Base-by-base conservation (phyloP, 2,797 vertebrate species). In the Xenentodon cancila region DNA sequence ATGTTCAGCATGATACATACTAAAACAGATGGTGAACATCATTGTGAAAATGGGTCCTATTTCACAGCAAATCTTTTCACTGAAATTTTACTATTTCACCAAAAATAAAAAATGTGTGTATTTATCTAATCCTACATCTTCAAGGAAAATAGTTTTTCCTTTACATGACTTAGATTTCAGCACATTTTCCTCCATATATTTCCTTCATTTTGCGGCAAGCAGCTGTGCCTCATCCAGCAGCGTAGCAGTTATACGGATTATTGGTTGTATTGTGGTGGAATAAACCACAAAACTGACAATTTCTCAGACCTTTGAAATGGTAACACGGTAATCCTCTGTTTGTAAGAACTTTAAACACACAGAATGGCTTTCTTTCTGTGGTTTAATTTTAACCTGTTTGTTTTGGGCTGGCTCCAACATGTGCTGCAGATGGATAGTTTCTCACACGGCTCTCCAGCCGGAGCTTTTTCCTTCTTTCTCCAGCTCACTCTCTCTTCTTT, bases 301-400 rank as follows among this genome's bases (percentile, higher is more conserved):
- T 86, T 83, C 77, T 84, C 70, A 75, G 73, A 77, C 63, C 77
- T 89, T 86, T 88, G 70, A 83, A 81, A 87, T 75, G 64, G 74
- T 85, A 82, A 80, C 71, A 76, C 21, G 56, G 79, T 85, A 89
- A 86, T 89, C 84, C 81, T 75, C 74, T 81, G 81, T 90, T 88
- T 91, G 85, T 58, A 79, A 75, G 70, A 79, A 83, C 72, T 81
- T 82, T 88, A 84, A 91, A 89, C 82, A 87, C 40, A 44, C 64
- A 85, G 84, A 75, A 77, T 70, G 79, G 61, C 85, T 73, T 73
- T 80, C 85, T 84, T 87, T 83, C 78, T 84, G 84, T 84, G 84
- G 90, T 92, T 87, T 92, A 90, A 93, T 89, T 92, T 92, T 89
- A 93, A 92, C 83, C 82, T 92, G 90, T 93, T 94, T 92, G 82